These are phyloP conservation scores for Loris lydekkerianus DNA, from an alignment of 2,797 vertebrate genomes.

Conservation along the genomic window DNA sequence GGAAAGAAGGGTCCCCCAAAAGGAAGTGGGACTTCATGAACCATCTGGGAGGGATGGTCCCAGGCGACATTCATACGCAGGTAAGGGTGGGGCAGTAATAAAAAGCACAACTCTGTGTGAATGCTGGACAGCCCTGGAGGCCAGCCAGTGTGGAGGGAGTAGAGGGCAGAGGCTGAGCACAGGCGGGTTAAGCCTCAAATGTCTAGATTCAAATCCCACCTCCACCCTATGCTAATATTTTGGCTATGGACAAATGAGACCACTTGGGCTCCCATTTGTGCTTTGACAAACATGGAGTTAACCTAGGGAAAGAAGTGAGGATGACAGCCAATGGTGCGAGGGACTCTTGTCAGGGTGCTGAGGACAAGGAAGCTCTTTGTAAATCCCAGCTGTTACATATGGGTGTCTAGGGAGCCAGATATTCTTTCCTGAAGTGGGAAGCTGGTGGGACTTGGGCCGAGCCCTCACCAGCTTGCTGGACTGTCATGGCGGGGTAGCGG, in stretches of 20 bases:
- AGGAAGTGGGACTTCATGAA: background rate
- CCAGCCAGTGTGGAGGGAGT: background rate
- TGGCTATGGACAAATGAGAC: rapidly evolving
- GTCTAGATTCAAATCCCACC: background rate
- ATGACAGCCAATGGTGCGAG: too few species aligned
- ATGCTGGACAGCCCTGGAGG: too few species aligned
- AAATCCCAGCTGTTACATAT: background rate
- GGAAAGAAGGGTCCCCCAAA: background rate
- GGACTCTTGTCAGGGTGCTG: background rate
- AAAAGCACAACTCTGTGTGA: background rate
- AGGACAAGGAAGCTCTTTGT: background rate
- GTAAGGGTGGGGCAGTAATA: background rate
- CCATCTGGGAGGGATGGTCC: background rate
- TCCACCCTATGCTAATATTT: background rate
- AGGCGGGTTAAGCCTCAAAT: background rate
- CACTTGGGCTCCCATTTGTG: background rate
- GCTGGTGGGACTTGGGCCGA: background rate
- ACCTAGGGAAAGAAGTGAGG: background rate
- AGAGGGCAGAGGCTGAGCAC: background rate
- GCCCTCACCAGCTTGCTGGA: background rate
- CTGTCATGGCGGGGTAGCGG: too few species aligned
- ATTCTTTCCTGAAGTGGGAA: background rate
- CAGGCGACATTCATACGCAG: too few species aligned
- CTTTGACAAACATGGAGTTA: background rate
- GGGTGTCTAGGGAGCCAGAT: rapidly evolving